Evolutionary conservation across 2,888 invertebrate genomes (phyloP), one percentile per base, ranked within the genome.

Genomic region (Drepana falcataria): DNA sequence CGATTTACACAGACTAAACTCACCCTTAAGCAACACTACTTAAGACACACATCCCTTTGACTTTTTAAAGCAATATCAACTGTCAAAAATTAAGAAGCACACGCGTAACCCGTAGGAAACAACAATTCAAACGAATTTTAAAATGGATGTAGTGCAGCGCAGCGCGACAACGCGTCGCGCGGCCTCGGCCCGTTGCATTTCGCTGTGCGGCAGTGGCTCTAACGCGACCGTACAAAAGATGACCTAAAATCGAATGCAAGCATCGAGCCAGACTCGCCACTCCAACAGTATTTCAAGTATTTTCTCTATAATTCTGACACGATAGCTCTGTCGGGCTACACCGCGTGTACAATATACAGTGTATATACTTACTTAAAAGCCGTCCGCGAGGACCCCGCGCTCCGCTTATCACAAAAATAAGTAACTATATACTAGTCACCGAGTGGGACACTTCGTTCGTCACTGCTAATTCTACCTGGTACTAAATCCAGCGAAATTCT

Each of bases 401-500:
- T 81, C 79, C 83, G 87, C 90, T 91, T 91, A 91, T 91, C 91
- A 90, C 87, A 87, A 86, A 91, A 91, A 90, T 91, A 91, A 89
- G 90, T 90, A 91, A 90, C 85, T 90, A 90, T 90, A 91, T 83
- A 88, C 87, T 82, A 91, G 87, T 87, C 87, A 89, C 83, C 68
- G 83, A 79, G 84, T 79, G 82, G 79, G 77, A 71, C 84, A 86
- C 87, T 88, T 87, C 89, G 90, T 91, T 87, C 89, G 90, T 91
- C 90, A 89, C 88, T 83, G 73, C 65, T 73, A 78, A 72, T 85
- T 81, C 83, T 81, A 77, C 69, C 65, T 74, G 66, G 64, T 79
- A 77, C 72, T 68, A 66, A 67, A 68, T 55, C 65, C 65, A 66
- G 65, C 56, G 58, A 64, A 65, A 68, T 69, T 55, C 68, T 63